These are phyloP conservation scores for Mesembrinibis cayennensis DNA, from an alignment of 2,113 vertebrate species.

Conservation along the genomic window DNA sequence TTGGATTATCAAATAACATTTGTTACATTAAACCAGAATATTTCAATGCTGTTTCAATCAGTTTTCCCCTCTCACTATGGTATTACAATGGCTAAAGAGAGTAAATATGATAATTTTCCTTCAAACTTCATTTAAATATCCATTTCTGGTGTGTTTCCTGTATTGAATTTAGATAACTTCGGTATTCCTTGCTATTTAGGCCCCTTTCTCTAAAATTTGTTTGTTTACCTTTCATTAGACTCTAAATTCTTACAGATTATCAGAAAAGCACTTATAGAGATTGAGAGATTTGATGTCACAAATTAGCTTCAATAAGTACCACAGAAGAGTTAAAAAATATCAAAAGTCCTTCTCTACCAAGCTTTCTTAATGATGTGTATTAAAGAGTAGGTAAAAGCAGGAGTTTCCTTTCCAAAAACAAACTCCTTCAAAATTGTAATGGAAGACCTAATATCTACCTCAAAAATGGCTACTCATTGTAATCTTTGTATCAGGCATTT, in stretches of 20 bases:
- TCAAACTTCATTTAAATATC: not conserved
- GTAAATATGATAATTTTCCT: not conserved
- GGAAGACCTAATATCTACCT: not conserved
- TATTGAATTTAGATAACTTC: not conserved
- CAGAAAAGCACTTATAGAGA: not conserved
- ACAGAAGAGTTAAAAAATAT: not conserved
- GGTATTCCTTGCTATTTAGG: not conserved
- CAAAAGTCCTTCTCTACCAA: not conserved
- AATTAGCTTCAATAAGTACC: not conserved
- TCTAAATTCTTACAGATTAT: not conserved
- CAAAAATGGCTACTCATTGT: not conserved
- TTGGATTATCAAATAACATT: not conserved
- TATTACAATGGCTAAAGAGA: not conserved
- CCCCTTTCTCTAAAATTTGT: not conserved
- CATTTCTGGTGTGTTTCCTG: not conserved
- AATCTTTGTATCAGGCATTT: not conserved
- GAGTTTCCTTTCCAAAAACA: not conserved
- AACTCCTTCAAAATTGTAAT: not conserved
- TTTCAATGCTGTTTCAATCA: not conserved
- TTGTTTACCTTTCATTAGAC: not conserved
- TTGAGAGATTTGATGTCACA: not conserved
- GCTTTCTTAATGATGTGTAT: not conserved
- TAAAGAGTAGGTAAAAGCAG: not conserved
- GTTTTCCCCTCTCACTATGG: not conserved
- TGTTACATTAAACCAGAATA: not conserved